Evolutionary conservation across 2,113 vertebrate species (phyloP), one percentile per base, ranked within the genome.

Genomic region (Urocynchramus pylzowi): DNA sequence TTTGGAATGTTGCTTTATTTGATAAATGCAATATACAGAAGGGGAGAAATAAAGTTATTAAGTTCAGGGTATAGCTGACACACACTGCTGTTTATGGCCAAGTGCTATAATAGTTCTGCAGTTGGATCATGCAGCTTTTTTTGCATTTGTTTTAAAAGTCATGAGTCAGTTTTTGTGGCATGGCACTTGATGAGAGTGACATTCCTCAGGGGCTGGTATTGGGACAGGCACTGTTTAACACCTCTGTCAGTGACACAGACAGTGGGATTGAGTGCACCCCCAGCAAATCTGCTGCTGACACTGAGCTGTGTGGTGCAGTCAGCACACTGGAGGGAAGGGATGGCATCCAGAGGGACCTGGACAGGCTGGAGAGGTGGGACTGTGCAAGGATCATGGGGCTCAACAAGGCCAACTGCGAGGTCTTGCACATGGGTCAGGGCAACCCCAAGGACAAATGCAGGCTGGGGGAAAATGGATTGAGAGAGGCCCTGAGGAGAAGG

Each of bases 371-470:
- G 41, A 47, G n/a, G 1, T 1, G 41, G 12, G n/a, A 0, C 49
- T 64, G 23, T 33, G 49, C 0, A 0, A 64, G 19, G 15, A 18
- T n/a, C 23, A 39, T 22, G 27, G 12, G 28, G 19, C 5, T n/a
- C 60, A 57, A 41, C 50, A 24, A 7, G 30, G 20, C 5, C 35
- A 49, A 20, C 5, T 30, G 12, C 50, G 56, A n/a, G 12, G 30
- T 41, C 12, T 1, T 45, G 0, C 22, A 15, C 0, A 0, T 18
- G 23, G 33, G 18, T 39, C 13, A 5, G 47, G 27, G 33, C 27
- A 73, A 37, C 8, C 21, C 15, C 28, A n/a, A 65, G 59, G 2
- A 85, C 30, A 37, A 75, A 65, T 7, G 4, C 5, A 18, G 49
- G 28, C 9, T 47, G 10, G 19, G 26, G 18, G 27, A 47, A 5